phyloP scores from a whole-genome alignment of 2,113 vertebrate genomes.

The Psammodynastes pulverulentus region DNA sequence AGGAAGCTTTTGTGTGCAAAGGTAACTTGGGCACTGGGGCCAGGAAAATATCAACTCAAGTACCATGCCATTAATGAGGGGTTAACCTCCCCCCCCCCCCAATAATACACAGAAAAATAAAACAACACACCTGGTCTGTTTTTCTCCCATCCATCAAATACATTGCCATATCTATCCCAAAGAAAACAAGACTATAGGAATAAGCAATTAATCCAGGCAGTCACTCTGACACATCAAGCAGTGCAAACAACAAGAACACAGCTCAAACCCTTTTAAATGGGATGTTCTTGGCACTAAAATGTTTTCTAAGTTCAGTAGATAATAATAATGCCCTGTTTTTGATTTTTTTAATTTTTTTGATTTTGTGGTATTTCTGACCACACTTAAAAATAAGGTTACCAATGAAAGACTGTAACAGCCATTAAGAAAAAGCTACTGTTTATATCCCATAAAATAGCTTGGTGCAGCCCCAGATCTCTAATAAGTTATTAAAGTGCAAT shows the following conservation, averaged over 20 bases:
- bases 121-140: slow-evolving; percentile 26
- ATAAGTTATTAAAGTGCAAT: slow-evolving; percentile 63
- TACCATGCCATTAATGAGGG: slow-evolving; percentile 4
- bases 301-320: slow-evolving; percentile 2
- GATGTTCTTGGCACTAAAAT: slow-evolving; percentile 20
- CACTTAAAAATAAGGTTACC: rapidly evolving
- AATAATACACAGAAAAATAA: slow-evolving; percentile 8
- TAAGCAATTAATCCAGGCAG: slow-evolving; percentile 6
- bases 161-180: not conserved
- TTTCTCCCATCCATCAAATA: slow-evolving; percentile 13
- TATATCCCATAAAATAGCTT: slow-evolving; percentile 4
- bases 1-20: slow-evolving; percentile 71
- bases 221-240: not conserved
- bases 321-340: slow-evolving; percentile 27
- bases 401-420: slow-evolving; percentile 43
- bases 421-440: slow-evolving; percentile 29
- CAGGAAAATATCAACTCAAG: slow-evolving; percentile 17
- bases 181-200: slow-evolving; percentile 30
- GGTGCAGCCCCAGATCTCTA: not conserved
- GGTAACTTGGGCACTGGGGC: slow-evolving; percentile 55
- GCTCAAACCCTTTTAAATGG: not conserved
- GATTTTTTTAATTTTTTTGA: slow-evolving; percentile 20
- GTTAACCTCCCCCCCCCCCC: slow-evolving; percentile 28
- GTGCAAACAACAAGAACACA: not conserved
- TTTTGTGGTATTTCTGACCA: slow-evolving; percentile 11